Evolutionary conservation across 1,140 invertebrate species (phyloP).

Genomic region (Drosophila sturtevanti): DNA sequence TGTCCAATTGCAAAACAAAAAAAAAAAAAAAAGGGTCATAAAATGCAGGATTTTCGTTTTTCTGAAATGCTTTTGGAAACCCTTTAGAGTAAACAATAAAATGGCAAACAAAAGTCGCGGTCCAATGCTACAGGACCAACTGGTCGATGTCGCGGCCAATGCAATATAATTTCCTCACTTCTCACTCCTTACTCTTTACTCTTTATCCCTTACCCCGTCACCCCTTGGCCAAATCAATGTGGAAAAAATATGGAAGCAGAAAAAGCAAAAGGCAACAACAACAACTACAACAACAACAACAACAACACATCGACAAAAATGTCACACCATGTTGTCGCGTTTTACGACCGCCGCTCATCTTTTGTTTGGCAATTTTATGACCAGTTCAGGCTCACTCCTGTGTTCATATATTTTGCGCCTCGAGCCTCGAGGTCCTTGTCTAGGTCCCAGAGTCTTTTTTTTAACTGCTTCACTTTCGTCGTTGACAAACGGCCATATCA

Average conservation of each 20-base stretch:
- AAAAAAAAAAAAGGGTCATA: constrained; percentile 48
- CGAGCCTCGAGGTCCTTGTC: constrained; percentile 1
- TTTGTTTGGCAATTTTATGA: constrained; percentile 72
- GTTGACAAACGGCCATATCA: constrained; percentile 26
- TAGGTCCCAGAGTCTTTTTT: constrained; percentile 15
- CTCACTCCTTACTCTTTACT: too few species aligned
- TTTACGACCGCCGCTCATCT: constrained; percentile 71
- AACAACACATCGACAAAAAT: constrained; percentile 38
- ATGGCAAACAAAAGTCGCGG: constrained; percentile 75
- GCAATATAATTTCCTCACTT: not conserved
- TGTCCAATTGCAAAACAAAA: constrained; percentile 63
- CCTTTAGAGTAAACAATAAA: constrained; percentile 69
- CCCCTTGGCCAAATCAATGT: constrained; percentile 38
- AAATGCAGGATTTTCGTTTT: constrained; percentile 65
- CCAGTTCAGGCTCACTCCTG: constrained; percentile 36
- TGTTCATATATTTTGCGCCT: not conserved
- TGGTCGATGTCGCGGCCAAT: constrained; percentile 21
- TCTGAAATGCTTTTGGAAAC: constrained; percentile 54
- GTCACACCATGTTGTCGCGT: constrained; percentile 80
- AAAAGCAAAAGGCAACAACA: constrained; percentile 9
- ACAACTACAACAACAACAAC: too few species aligned
- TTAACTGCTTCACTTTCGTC: constrained; percentile 72
- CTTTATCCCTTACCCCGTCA: not conserved
- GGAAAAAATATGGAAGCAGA: constrained; percentile 67
- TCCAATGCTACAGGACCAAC: constrained; percentile 24